Conservation (phyloP, 2,113 vertebrate genomes). For the Xenotilapia caudafasciata region DNA sequence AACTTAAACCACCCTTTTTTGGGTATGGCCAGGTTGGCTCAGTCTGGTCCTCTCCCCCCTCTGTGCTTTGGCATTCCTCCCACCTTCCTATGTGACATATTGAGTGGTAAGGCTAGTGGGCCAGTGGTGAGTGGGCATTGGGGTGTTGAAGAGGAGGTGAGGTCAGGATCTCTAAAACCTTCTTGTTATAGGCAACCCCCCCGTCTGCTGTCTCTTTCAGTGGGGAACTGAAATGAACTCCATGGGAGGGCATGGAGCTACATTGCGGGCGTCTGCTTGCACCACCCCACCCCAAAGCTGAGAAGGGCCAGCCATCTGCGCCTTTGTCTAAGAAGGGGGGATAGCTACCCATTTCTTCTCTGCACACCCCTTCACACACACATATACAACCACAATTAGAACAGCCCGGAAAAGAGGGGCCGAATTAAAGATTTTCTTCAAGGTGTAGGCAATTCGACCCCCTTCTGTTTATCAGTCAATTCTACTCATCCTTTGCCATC, state of each 20-base stretch:
- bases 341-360: conserved; percentile 22
- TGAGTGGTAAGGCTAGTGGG: conserved; percentile 42
- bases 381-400: neutral
- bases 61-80: conserved; percentile 37
- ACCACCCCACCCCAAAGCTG: conserved; percentile 52
- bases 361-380: conserved; percentile 10
- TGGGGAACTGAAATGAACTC: conserved; percentile 59
- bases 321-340: conserved; percentile 61
- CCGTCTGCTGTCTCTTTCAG: conserved; percentile 44
- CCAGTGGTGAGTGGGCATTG: conserved; percentile 35
- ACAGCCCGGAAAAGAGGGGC: neutral
- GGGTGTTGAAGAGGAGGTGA: neutral
- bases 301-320: conserved; percentile 68
- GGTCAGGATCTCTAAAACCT: conserved; percentile 42
- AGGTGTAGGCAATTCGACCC: neutral
- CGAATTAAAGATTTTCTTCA: conserved; percentile 7
- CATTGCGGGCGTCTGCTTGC: conserved; percentile 56
- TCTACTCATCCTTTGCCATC: neutral
- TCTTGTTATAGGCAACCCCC: conserved; percentile 49
- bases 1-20: neutral
- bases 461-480: neutral
- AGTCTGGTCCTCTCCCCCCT: neutral
- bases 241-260: conserved; percentile 58
- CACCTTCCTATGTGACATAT: conserved; percentile 43
- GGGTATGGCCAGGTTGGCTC: neutral